Evolutionary conservation across 2,113 vertebrate genomes (phyloP), one percentile per base, ranked within the genome.

Genomic region (Xiphias gladius): DNA sequence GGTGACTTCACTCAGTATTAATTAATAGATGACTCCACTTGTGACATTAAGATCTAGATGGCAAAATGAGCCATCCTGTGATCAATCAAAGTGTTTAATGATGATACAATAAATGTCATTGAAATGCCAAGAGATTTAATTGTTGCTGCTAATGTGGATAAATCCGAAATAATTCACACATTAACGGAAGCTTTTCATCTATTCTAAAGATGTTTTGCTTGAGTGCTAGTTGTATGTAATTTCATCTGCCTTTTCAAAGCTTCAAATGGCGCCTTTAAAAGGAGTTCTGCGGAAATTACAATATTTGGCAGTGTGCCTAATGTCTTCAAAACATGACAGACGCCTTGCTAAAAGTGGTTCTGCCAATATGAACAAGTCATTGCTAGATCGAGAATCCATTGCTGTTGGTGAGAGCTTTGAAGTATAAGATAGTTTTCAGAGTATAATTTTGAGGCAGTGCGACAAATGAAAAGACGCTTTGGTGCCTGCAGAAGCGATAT

Each of bases 61-160:
- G 82, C 50, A 80, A 80, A 86, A 77, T 57, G 79, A 88, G 68
- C 73, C 62, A 58, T 86, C 67, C 59, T 64, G 83, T 32, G 68
- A 89, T 92, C 80, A 91, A 91, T 90, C 87, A 87, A 30, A 79
- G 80, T 79, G 79, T 82, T 76, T 85, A 88, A 91, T 77, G 73
- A 88, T 63, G 80, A 84, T 74, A 90, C 85, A 90, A 91, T 81
- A 93, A 92, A 93, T 93, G 89, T 69, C 89, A 90, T 32, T 73
- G 80, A 93, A 93, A 93, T 94, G 90, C 79, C 90, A 91, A 63
- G 85, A 79, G 81, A 86, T 88, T 84, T 89, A 85, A 91, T 89
- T 87, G 78, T 75, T 89, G 87, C 86, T 59, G 46, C 71, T 87
- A 88, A 87, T 81, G 62, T 68, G 86, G 55, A 83, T 81, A 70